Evolutionary conservation across 2,113 vertebrate species (phyloP), one percentile per base, ranked within the genome.

Genomic region (Silurus meridionalis): DNA sequence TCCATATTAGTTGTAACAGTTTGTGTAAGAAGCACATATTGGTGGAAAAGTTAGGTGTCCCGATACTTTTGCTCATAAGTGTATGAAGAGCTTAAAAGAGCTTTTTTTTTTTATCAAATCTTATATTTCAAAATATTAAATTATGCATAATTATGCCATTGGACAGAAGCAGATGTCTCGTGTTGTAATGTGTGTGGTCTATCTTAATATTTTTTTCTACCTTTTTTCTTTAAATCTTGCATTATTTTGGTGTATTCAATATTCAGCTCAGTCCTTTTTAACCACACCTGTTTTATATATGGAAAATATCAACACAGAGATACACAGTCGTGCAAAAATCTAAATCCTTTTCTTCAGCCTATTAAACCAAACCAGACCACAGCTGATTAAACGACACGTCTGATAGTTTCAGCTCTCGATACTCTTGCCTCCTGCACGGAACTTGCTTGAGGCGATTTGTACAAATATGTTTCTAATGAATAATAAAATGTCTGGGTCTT

Each of bases 391-490:
- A 83, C 77, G 25, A 71, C 77, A 86, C 28, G 57, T 67, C 58
- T 74, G 72, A 83, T 84, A 86, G 77, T 83, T 83, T 84, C 79
- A 50, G 46, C 28, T 80, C 85, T 72, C 55, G 84, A 69, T 75
- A 74, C 67, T 14, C 84, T 60, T 69, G 61, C 77, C 25, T 46
- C 61, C 60, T 71, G 60, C 37, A 75, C 80, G 80, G 57, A 64
- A 71, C 4, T 55, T 9, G 75, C 84, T 83, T 67, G 57, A 75
- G 84, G 84, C 46, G 15, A 60, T 37, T 75, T 67, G 85, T 57
- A 28, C 85, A 86, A 83, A 53, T 66, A 80, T 66, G 82, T 78
- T 84, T n/a, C 57, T 82, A 86, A 88, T 89, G 61, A 89, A 89
- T 87, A 87, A 83, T 83, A 87, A 84, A 84, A 82, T 86, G 84